These are phyloP conservation scores for Alauda arvensis DNA, from an alignment of 2,797 vertebrate genomes.

Conservation along the genomic window DNA sequence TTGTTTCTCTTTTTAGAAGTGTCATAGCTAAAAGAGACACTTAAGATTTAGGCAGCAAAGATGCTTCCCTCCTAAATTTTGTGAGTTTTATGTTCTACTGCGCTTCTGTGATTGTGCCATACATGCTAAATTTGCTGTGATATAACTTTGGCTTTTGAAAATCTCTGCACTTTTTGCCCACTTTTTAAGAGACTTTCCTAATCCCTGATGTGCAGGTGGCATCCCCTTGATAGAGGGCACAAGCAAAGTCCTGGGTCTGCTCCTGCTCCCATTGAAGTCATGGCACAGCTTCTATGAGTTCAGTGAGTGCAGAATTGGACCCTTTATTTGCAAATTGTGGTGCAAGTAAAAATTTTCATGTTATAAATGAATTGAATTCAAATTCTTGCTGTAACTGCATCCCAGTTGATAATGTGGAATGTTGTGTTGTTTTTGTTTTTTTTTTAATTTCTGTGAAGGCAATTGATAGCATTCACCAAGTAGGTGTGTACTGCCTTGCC, in stretches of 20 bases:
- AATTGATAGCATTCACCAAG: constrained; percentile 96
- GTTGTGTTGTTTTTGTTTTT: not conserved
- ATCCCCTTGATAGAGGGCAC: constrained; percentile 52
- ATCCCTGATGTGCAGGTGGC: constrained; percentile 58
- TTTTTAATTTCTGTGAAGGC: constrained; percentile 72
- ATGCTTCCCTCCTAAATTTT: constrained; percentile 12
- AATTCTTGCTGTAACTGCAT: not conserved
- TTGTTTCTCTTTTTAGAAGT: not conserved
- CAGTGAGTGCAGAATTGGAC: constrained; percentile 63
- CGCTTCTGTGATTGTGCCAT: constrained; percentile 44
- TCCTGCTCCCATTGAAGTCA: constrained; percentile 63
- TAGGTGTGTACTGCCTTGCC: constrained; percentile 92
- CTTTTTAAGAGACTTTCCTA: constrained; percentile 50
- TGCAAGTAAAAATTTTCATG: constrained; percentile 46
- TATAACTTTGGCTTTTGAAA: constrained; percentile 44
- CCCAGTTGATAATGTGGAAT: not conserved
- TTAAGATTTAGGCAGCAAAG: not conserved
- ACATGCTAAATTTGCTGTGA: constrained; percentile 33
- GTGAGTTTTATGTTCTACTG: constrained; percentile 31
- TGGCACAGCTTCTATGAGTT: constrained; percentile 62
- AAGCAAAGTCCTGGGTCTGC: constrained; percentile 54
- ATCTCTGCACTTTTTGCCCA: constrained; percentile 47
- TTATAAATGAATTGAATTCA: constrained; percentile 33
- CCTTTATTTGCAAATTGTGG: constrained; percentile 55
- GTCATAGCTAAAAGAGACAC: constrained; percentile 10